Base-by-base conservation (phyloP, 2,797 vertebrate species). In the Varecia variegata region DNA sequence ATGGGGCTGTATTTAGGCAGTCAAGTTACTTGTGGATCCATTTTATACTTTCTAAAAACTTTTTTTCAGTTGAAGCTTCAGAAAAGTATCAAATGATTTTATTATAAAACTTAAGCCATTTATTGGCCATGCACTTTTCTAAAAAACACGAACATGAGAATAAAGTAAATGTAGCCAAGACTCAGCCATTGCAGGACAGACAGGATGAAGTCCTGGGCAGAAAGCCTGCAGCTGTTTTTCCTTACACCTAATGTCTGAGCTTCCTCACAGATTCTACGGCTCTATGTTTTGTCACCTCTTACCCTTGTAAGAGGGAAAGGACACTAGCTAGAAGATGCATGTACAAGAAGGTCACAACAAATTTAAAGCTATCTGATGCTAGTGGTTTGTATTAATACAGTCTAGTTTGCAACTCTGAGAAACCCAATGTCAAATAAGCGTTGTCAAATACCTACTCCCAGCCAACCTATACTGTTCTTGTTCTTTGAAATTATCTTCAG, bases 41-140 rank as follows among this genome's bases (percentile, higher is more conserved):
- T 50, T 25, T 58, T 25, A 58, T 58, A 25, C 56, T 58, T 58
- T 25, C 18, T 20, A 21, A 54, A 54, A 54, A 54, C 7, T n/a
- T 2, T 54, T 54, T 54, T 8, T 47, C 27, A 52, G 15, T 1
- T 27, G 80, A 70, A 27, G 58, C 80, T 74, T 56, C 21, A 25
- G 60, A 60, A 58, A 38, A 71, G 15, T 62, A 73, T 20, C 62
- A 87, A 81, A 81, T n/a, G 25, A 71, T 74, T 96, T 97, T 91
- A 96, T 86, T 97, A 95, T 6, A 95, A 97, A 97, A 94, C 30
- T 18, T 84, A 77, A 43, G 32, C 65, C 77, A 65, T 47, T 47
- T 47, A 47, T 20, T 74, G 17, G 20, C 71, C 43, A 47, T 60
- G 88, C 38, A 85, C 27, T 65, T 88, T 56, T 83, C 94, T 92